Evolutionary conservation across 2,797 vertebrate genomes (phyloP).

Genomic region (Okamejei kenojei): DNA sequence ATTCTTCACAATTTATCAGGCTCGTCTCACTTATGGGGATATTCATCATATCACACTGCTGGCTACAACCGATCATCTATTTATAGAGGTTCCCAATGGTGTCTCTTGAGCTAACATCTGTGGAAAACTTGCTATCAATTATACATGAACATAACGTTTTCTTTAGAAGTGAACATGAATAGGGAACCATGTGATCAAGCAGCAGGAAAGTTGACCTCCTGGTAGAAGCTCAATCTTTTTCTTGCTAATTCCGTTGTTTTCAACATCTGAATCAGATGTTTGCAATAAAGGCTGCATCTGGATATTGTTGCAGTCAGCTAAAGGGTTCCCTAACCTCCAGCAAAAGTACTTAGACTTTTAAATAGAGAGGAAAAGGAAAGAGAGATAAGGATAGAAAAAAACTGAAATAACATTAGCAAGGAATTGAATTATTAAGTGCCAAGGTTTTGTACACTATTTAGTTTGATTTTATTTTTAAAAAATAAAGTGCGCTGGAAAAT

Average conservation of each 20-base stretch:
- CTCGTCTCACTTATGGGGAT: slow-evolving; percentile 11
- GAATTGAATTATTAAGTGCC: too few relatives aligned
- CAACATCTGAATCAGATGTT: not conserved
- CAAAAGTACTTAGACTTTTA: not conserved
- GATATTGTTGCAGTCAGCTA: not conserved
- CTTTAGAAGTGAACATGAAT: slow-evolving; percentile 24
- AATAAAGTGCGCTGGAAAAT: too few relatives aligned
- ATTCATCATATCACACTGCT: slow-evolving; percentile 33
- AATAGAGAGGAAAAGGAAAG: not conserved
- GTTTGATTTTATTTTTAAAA: too few relatives aligned
- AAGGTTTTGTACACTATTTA: too few relatives aligned
- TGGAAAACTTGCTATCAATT: slow-evolving; percentile 21
- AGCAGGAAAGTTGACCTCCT: slow-evolving; percentile 16
- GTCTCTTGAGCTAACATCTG: slow-evolving; percentile 22
- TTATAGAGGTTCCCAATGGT: slow-evolving; percentile 29
- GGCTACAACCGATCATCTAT: slow-evolving; percentile 29
- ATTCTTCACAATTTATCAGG: slow-evolving; percentile 21
- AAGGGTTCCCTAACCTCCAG: not conserved
- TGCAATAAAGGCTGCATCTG: slow-evolving; percentile 5
- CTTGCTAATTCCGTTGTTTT: slow-evolving; percentile 25
- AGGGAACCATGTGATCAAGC: slow-evolving; percentile 21
- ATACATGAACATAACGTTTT: slow-evolving; percentile 26
- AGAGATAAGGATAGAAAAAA: too few relatives aligned
- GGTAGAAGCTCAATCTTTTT: not conserved
- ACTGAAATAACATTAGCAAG: too few relatives aligned